Percentiles rank a stretch among this genome's conserved stretches.
These are phyloP conservation scores for Scaptomyza caliginosa DNA, from an alignment of 2,888 invertebrate species.

Conservation along the genomic window DNA sequence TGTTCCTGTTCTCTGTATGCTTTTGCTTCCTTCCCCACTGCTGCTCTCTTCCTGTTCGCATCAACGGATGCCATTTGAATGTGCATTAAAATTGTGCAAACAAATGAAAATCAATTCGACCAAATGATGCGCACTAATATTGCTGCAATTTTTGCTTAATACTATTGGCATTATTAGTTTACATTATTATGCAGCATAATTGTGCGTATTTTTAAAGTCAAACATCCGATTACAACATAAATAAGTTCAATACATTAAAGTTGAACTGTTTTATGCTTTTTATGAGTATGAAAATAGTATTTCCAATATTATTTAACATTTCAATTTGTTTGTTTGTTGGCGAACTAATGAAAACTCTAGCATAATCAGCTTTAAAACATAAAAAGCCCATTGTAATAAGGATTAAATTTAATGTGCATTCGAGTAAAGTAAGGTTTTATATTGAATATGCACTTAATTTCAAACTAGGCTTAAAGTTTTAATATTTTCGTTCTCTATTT, in stretches of 20 bases:
- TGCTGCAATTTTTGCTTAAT: conserved; percentile 38
- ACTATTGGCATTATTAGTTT: conserved; percentile 45
- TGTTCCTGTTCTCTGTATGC: conserved; percentile 1
- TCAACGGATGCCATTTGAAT: conserved; percentile 49
- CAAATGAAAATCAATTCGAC: conserved; percentile 70
- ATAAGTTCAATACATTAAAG: not conserved
- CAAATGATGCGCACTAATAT: conserved; percentile 66
- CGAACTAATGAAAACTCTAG: too few relatives aligned
- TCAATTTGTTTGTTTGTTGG: not conserved
- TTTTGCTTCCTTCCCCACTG: not conserved
- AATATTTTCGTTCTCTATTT: not conserved
- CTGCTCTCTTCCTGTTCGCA: conserved; percentile 8
- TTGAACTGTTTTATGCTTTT: not conserved
- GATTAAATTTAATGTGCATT: not conserved
- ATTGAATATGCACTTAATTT: not conserved
- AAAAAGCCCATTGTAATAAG: not conserved
- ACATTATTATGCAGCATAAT: not conserved
- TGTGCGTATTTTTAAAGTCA: not conserved
- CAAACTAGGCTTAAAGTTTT: not conserved
- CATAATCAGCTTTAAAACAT: not conserved
- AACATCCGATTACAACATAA: too few relatives aligned
- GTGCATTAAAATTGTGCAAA: conserved; percentile 46
- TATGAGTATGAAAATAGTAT: not conserved
- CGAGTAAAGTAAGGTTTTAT: not conserved
- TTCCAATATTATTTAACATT: not conserved